A percentile compares a stretch with the other conserved stretches of the same genome.
These are phyloP conservation scores for Myotis findleyi DNA, from an alignment of 2,797 vertebrate species.

Conservation along the genomic window DNA sequence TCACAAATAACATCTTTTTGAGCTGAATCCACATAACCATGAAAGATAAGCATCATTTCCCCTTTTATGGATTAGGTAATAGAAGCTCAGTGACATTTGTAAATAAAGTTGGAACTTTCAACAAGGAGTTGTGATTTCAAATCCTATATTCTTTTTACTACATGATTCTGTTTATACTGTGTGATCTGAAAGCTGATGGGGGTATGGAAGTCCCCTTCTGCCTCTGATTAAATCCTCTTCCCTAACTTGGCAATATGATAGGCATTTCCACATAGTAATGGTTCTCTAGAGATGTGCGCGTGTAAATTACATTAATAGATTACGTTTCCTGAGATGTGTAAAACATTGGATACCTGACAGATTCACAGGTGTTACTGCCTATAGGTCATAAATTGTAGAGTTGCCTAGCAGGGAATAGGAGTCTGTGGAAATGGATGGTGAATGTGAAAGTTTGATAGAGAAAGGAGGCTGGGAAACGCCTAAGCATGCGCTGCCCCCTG, in stretches of 20 bases:
- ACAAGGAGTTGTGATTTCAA: not conserved
- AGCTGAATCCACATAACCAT: not conserved
- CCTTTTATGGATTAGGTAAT: constrained; percentile 4
- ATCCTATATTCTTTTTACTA: not conserved
- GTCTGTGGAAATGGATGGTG: not conserved
- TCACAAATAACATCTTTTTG: constrained; percentile 1
- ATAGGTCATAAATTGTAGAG: not conserved
- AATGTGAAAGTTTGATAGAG: not conserved
- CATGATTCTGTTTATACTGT: not conserved
- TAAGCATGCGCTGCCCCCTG: not conserved
- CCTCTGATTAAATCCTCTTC: not conserved
- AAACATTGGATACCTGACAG: not conserved
- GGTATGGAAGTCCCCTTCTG: not conserved
- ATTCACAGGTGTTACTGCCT: not conserved
- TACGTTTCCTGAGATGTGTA: not conserved
- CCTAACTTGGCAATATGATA: not conserved
- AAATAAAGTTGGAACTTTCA: constrained; percentile 21
- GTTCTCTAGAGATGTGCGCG: not conserved
- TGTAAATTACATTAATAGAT: constrained; percentile 16
- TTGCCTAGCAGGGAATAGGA: not conserved
- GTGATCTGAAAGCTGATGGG: not conserved
- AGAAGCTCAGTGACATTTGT: constrained; percentile 52
- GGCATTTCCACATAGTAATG: not conserved
- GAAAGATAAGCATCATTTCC: constrained; percentile 17
- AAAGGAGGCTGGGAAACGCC: not conserved